Evolutionary conservation across 2,888 invertebrate genomes (phyloP).

Genomic region (Hyppa rectilinea): DNA sequence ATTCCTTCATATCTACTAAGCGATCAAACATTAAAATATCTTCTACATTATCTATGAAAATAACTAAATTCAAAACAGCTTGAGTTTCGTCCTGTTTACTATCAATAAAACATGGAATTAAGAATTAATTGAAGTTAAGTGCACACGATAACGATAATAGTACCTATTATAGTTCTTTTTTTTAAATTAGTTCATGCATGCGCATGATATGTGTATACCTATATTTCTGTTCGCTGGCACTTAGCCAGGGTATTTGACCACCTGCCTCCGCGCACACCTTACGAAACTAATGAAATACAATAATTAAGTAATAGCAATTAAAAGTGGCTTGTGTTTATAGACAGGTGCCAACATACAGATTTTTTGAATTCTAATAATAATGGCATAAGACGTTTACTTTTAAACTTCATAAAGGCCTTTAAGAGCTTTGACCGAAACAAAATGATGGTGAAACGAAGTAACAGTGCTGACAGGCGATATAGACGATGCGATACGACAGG

Average conservation of each 20-base stretch:
- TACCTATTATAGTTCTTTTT: too few species aligned
- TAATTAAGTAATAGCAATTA: constrained; percentile 23
- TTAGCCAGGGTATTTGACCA: constrained; percentile 15
- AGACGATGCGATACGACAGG: too few species aligned
- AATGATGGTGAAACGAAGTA: too few species aligned
- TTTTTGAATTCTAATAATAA: constrained; percentile 7
- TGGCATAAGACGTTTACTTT: neutral
- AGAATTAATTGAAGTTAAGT: constrained; percentile 38
- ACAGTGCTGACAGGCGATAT: too few species aligned
- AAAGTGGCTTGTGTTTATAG: constrained; percentile 7
- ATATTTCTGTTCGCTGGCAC: neutral
- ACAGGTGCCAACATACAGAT: constrained; percentile 38
- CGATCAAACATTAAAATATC: neutral
- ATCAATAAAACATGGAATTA: constrained; percentile 23
- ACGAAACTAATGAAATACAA: constrained; percentile 32
- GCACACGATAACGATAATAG: constrained; percentile 22
- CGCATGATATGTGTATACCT: neutral
- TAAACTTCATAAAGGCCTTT: neutral
- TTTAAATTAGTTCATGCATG: constrained; percentile 9
- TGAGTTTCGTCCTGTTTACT: constrained; percentile 15
- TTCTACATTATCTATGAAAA: constrained; percentile 10
- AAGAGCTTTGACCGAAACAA: too few species aligned
- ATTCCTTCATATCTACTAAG: neutral
- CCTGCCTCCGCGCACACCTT: constrained; percentile 47
- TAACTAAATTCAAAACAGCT: constrained; percentile 3